Conservation (phyloP, 1,140 invertebrate genomes). For the Orius laevigatus region DNA sequence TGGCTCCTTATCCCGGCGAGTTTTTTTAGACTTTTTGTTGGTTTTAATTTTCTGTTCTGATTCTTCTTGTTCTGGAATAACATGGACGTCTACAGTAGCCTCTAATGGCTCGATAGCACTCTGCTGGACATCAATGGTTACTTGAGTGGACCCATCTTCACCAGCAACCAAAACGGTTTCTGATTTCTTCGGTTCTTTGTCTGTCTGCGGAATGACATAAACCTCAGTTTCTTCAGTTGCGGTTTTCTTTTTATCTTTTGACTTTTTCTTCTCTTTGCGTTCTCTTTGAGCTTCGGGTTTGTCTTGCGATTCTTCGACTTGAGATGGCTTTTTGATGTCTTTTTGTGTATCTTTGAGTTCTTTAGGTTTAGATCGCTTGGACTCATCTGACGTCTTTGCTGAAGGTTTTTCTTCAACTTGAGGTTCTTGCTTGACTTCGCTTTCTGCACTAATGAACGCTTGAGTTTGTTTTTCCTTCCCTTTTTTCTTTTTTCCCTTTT, state of each 20-base stretch:
- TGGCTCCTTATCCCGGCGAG: no score
- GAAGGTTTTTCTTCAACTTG: no score
- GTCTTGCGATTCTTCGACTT: constrained; percentile 32
- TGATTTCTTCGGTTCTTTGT: not conserved
- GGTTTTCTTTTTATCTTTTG: not conserved
- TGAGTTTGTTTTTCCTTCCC: no score
- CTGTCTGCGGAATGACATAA: no score
- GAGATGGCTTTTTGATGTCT: constrained; percentile 22
- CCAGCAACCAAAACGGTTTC: not conserved
- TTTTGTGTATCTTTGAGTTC: not conserved
- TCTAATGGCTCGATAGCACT: no score
- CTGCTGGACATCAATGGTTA: not conserved
- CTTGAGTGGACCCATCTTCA: constrained; percentile 1
- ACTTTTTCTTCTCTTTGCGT: not conserved
- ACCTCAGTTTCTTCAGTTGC: not conserved
- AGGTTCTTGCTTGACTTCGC: no score
- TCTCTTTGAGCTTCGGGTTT: constrained; percentile 27
- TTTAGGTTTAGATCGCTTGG: not conserved
- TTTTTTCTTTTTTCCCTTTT: not conserved
- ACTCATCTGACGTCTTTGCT: no score
- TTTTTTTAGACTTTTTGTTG: no score
- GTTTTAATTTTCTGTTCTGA: no score
- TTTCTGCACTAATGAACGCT: no score
- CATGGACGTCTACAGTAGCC: not conserved
- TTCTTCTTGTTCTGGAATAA: not conserved